Base-by-base conservation (phyloP, 2,797 vertebrate genomes). In the Rallus crepitans region DNA sequence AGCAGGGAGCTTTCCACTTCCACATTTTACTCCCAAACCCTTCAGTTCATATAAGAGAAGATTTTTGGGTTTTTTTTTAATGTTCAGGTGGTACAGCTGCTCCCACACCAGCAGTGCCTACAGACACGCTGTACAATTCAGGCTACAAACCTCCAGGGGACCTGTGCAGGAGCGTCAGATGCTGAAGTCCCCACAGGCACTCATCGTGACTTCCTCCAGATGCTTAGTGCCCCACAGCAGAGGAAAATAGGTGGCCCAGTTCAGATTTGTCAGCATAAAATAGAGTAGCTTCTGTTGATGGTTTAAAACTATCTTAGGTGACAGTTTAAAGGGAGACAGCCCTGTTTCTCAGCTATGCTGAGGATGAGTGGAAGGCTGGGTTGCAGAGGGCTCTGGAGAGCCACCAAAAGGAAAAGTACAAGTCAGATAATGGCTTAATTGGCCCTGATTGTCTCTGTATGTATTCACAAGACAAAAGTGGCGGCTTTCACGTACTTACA, bases 321-420 rank as follows among this genome's bases (percentile, higher is more conserved):
- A 15, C 23, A 71, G 80, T 24, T 73, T 56, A 16, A 30, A 48
- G 15, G 0, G 14, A 28, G 50, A 8, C 53, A 40, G 15, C 16
- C 37, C 24, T 2, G 2, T 8, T 3, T 6, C 33, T 37, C 10
- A 10, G 48, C 86, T 16, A 11, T 2, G 17, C 70, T 12, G 2
- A 0, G 14, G 24, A 1, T 2, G 31, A 48, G 64, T 0, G 7
- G 30, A 16, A 2, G 33, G 5, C 0, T 9, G 50, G 52, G 60
- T 4, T 27, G 23, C 60, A 45, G 15, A 57, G 5, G 42, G 6
- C 52, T 42, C 57, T 13, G 0, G 19, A 78, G 33, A 83, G 1
- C 30, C 30, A 48, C 25, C 63, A 18, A 13, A 35, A 57, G 45
- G 30, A 72, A 48, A 80, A n/a, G 24, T 2, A 2, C 61, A 56